These are phyloP conservation scores for Linnaemya tessellans DNA, from an alignment of 2,888 invertebrate genomes.

Conservation along the genomic window DNA sequence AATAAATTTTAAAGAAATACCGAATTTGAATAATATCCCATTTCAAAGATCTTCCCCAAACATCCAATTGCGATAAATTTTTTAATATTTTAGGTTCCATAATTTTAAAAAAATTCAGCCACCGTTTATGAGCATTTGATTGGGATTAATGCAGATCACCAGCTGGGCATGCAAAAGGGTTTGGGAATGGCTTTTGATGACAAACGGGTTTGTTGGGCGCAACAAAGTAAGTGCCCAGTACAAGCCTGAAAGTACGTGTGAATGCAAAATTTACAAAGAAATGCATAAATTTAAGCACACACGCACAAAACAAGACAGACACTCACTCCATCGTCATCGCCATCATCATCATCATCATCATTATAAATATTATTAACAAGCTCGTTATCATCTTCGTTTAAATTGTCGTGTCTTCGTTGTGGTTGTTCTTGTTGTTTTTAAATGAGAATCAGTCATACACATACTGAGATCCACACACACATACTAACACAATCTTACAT, in stretches of 20 bases:
- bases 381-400: constrained; percentile 50
- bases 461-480: background rate
- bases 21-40: too few relatives aligned
- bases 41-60: too few relatives aligned
- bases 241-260: background rate
- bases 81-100: too few relatives aligned
- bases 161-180: too few relatives aligned
- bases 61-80: too few relatives aligned
- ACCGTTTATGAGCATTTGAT: too few relatives aligned
- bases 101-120: too few relatives aligned
- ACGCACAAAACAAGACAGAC: constrained; percentile 23
- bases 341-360: constrained; percentile 31
- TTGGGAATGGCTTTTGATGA: too few relatives aligned
- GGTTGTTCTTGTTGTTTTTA: constrained; percentile 1
- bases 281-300: constrained; percentile 62
- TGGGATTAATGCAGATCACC: too few relatives aligned
- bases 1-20: too few relatives aligned
- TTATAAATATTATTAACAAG: constrained; percentile 38
- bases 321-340: background rate
- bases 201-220: background rate
- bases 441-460: constrained; percentile 7
- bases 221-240: constrained; percentile 28
- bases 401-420: constrained; percentile 24
- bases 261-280: constrained; percentile 62
- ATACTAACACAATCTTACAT: background rate